Evolutionary conservation across 2,888 invertebrate species (phyloP).

Genomic region (Scrobipalpa atriplicella): DNA sequence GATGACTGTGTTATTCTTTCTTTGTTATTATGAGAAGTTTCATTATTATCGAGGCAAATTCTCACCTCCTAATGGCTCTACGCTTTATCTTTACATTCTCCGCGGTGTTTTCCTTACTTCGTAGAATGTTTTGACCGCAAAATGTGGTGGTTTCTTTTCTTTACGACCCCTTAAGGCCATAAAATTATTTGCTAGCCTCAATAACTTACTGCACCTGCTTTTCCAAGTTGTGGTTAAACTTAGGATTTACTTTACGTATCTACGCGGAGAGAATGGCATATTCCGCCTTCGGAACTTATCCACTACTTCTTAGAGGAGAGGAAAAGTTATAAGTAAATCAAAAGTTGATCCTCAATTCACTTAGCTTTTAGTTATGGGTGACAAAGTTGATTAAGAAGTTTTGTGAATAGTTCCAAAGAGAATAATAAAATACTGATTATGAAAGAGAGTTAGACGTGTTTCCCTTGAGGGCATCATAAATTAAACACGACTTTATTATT

Average conservation of each 20-base stretch:
- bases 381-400: background rate
- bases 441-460: no score
- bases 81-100: background rate
- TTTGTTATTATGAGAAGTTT: background rate
- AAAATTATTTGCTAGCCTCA: conserved; percentile 7
- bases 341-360: conserved; percentile 21
- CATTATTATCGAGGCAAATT: background rate
- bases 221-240: conserved; percentile 14
- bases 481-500: background rate
- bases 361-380: background rate
- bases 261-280: conserved; percentile 14
- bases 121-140: conserved; percentile 8
- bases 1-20: background rate
- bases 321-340: conserved; percentile 26
- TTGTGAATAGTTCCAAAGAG: background rate
- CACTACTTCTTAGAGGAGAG: background rate
- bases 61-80: background rate
- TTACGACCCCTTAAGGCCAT: background rate
- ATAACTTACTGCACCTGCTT: conserved; percentile 13
- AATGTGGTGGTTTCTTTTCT: conserved; percentile 6
- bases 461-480: background rate
- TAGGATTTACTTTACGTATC: background rate
- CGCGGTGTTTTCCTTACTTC: background rate
- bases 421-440: no score
- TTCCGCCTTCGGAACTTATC: conserved; percentile 9